Evolutionary conservation across 1,140 invertebrate species (phyloP).

Genomic region (Drosophila arawakana): DNA sequence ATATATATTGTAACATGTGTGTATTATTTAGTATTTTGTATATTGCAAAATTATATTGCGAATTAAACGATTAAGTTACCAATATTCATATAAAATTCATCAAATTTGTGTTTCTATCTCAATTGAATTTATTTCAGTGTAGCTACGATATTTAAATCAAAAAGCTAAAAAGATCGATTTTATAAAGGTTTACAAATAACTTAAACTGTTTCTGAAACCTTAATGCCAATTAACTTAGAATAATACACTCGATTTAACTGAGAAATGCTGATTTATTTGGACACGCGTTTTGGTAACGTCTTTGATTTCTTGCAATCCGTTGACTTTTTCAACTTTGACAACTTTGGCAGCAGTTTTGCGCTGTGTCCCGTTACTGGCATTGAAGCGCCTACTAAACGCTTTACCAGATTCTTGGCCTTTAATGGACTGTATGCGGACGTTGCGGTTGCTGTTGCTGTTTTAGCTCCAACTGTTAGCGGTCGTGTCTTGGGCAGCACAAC

Average conservation of each 20-base stretch:
- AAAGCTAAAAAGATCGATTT: too few relatives aligned
- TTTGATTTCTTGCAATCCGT: slow-evolving; percentile 13
- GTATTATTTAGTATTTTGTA: slow-evolving; percentile 63
- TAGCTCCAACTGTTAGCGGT: not conserved
- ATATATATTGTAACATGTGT: slow-evolving; percentile 54
- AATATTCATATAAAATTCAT: slow-evolving; percentile 27
- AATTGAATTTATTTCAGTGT: too few relatives aligned
- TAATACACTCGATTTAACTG: not conserved
- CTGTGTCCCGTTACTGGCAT: not conserved
- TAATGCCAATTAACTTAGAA: not conserved
- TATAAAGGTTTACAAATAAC: not conserved
- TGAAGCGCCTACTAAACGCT: slow-evolving; percentile 1
- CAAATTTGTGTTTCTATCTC: not conserved
- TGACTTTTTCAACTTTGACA: slow-evolving; percentile 1
- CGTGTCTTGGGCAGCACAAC: slow-evolving; percentile 12
- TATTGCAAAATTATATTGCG: slow-evolving; percentile 57
- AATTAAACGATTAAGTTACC: slow-evolving; percentile 66
- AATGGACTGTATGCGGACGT: not conserved
- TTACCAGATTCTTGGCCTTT: not conserved
- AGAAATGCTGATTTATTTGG: slow-evolving; percentile 7
- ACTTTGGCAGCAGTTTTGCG: not conserved
- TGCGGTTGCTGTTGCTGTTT: not conserved
- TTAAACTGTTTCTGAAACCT: not conserved
- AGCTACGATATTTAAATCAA: too few relatives aligned
- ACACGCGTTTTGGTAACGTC: slow-evolving; percentile 1